These are phyloP conservation scores for Ibidorhyncha struthersii DNA, from an alignment of 2,113 vertebrate genomes.

Conservation along the genomic window DNA sequence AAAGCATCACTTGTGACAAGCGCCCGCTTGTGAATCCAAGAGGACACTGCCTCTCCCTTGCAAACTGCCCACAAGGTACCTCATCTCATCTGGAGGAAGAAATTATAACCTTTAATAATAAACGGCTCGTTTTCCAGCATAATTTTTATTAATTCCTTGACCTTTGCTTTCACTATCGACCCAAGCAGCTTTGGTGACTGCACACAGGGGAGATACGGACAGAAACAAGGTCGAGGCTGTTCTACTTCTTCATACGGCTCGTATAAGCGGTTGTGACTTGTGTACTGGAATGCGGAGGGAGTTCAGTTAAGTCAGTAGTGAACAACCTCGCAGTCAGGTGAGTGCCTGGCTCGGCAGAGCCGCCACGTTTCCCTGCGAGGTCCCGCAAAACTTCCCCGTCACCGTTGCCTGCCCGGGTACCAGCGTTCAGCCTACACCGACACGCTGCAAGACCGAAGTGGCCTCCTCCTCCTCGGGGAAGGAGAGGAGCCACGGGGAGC, in stretches of 20 bases:
- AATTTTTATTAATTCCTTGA: neutral
- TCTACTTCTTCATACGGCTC: neutral
- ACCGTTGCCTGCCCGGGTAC: neutral
- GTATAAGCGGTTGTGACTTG: neutral
- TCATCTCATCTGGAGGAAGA: neutral
- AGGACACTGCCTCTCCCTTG: neutral
- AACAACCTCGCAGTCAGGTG: neutral
- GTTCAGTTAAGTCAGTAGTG: neutral
- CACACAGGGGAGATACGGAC: neutral
- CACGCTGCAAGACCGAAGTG: neutral
- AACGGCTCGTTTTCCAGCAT: neutral
- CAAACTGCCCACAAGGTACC: neutral
- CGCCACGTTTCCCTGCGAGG: neutral
- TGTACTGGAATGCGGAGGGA: fast-evolving
- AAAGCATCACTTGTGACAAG: neutral
- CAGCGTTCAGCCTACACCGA: neutral
- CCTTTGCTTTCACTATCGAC: neutral
- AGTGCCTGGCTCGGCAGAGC: neutral
- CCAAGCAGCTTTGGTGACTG: neutral
- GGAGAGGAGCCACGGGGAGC: neutral
- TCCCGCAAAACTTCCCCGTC: neutral
- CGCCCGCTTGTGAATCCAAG: neutral
- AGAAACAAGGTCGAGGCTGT: neutral
- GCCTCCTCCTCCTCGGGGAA: neutral
- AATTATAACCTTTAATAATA: neutral